Evolutionary conservation across 2,888 invertebrate species (phyloP).

Genomic region (Chloroclystis v-ata): DNA sequence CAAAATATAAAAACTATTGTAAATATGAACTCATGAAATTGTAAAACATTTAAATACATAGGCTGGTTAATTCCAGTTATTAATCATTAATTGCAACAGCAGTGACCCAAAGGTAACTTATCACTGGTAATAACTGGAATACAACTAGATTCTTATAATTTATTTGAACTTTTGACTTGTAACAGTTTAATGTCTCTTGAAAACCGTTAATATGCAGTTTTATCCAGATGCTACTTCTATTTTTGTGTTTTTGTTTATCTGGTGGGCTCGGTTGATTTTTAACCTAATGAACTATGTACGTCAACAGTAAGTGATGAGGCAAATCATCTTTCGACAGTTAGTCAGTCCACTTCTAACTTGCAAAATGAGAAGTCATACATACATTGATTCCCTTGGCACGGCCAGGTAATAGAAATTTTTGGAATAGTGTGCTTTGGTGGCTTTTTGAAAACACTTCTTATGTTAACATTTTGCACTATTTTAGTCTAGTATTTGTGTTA

Average conservation of each 20-base stretch:
- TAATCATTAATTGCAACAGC: not conserved
- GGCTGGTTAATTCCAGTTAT: not conserved
- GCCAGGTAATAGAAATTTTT: constrained; percentile 64
- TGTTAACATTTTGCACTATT: too few relatives aligned
- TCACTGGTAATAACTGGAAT: constrained; percentile 26
- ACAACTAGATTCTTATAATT: constrained; percentile 32
- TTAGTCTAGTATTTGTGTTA: too few relatives aligned
- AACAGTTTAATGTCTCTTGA: constrained; percentile 15
- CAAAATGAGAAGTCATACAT: constrained; percentile 75
- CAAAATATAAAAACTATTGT: too few relatives aligned
- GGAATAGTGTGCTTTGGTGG: constrained; percentile 35
- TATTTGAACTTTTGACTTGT: constrained; percentile 39
- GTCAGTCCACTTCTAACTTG: constrained; percentile 69
- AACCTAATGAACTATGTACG: constrained; percentile 70
- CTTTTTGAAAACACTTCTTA: too few relatives aligned
- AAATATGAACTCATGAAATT: too few relatives aligned
- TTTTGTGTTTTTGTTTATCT: constrained; percentile 8
- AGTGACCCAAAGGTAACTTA: constrained; percentile 22
- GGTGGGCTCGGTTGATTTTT: constrained; percentile 9
- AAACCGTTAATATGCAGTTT: constrained; percentile 31
- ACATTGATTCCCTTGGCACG: constrained; percentile 68
- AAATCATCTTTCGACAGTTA: constrained; percentile 60
- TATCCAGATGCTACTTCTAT: constrained; percentile 23
- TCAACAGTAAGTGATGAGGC: constrained; percentile 76
- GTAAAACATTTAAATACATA: too few relatives aligned